Evolutionary conservation across 1,140 invertebrate genomes (phyloP).

Genomic region (Meloidogyne floridensis): DNA sequence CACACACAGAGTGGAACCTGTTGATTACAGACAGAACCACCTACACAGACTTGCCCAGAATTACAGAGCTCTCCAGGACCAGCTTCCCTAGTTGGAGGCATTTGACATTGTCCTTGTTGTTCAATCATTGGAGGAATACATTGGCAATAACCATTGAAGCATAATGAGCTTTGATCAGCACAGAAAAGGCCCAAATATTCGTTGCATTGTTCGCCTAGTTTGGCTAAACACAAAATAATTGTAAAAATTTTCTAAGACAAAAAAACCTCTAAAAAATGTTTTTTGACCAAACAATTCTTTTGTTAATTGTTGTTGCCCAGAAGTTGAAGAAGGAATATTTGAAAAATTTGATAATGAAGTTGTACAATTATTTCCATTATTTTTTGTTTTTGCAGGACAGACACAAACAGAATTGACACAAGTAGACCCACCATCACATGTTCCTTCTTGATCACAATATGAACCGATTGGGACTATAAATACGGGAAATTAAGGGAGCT

Average conservation of each 20-base stretch:
- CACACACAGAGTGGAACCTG: slow-evolving; percentile 64
- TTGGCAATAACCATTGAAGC: slow-evolving; percentile 53
- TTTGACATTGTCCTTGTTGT: slow-evolving; percentile 56
- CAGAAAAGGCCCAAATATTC: slow-evolving; percentile 41
- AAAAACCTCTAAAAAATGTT: slow-evolving; percentile 15
- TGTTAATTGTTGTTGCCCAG: not conserved
- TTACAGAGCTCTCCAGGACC: slow-evolving; percentile 62
- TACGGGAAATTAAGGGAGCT: no score
- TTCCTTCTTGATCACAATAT: slow-evolving; percentile 49
- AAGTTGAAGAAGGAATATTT: not conserved
- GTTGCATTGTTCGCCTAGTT: slow-evolving; percentile 54
- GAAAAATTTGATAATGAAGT: not conserved
- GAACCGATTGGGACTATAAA: slow-evolving; percentile 17
- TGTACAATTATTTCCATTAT: slow-evolving; percentile 52
- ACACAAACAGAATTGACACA: slow-evolving; percentile 57
- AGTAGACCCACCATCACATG: slow-evolving; percentile 54
- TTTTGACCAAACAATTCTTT: slow-evolving; percentile 6
- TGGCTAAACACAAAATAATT: slow-evolving; percentile 43
- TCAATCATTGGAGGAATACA: slow-evolving; percentile 58
- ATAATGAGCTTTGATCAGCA: slow-evolving; percentile 32
- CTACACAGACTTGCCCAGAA: slow-evolving; percentile 52
- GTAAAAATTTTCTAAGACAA: not conserved
- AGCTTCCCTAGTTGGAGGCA: not conserved
- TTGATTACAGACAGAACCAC: slow-evolving; percentile 58
- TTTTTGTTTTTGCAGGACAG: slow-evolving; percentile 57